Conservation (phyloP, 1,140 invertebrate species). For the Ips nitidus region DNA sequence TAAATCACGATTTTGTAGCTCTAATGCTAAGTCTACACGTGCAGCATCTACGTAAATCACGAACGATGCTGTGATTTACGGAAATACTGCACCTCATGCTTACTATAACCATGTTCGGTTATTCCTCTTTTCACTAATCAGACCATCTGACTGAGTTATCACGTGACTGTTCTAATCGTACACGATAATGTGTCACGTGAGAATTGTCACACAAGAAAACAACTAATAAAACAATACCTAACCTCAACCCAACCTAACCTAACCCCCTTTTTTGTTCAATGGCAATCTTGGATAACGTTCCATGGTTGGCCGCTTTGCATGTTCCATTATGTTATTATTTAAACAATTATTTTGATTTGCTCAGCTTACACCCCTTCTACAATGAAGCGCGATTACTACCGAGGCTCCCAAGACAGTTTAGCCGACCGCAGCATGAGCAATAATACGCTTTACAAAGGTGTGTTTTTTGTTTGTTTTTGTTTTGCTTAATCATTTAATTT, state of each 20-base stretch:
- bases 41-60: too few species aligned
- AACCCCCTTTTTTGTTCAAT: too few species aligned
- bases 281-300: too few species aligned
- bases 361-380: slow-evolving; percentile 50
- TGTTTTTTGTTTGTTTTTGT: slow-evolving; percentile 45
- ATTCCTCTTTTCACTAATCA: too few species aligned
- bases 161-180: too few species aligned
- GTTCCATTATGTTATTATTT: too few species aligned
- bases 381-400: slow-evolving; percentile 84
- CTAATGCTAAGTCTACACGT: not conserved
- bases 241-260: too few species aligned
- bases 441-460: slow-evolving; percentile 60
- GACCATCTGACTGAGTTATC: not conserved
- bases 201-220: too few species aligned
- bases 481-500: not conserved
- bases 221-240: too few species aligned
- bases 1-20: slow-evolving; percentile 49
- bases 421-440: slow-evolving; percentile 62
- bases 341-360: slow-evolving; percentile 47
- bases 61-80: not conserved
- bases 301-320: not conserved
- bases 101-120: too few species aligned
- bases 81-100: not conserved
- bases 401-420: slow-evolving; percentile 83
- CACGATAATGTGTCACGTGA: too few species aligned